Percentiles rank a stretch among this genome's conserved stretches.
Evolutionary conservation across 1,140 invertebrate species (phyloP).

Genomic region (Vanessa atalanta): DNA sequence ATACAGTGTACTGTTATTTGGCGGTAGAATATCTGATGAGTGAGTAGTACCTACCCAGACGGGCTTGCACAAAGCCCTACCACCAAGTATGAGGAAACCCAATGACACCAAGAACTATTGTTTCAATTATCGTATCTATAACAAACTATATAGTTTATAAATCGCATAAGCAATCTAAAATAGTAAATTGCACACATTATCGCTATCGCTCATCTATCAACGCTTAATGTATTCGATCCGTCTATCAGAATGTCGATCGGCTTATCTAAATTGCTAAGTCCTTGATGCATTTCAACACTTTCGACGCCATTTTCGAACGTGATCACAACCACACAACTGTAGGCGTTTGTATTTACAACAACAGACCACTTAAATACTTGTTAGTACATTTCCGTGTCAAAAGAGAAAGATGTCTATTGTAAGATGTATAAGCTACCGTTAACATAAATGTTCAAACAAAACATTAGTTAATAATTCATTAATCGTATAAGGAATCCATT

Average conservation of each 20-base stretch:
- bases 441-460: not conserved
- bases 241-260: constrained; percentile 53
- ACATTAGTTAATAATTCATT: constrained; percentile 19
- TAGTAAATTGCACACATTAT: constrained; percentile 43
- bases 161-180: constrained; percentile 26
- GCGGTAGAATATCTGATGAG: no score
- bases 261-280: constrained; percentile 60
- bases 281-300: constrained; percentile 56
- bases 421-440: not conserved
- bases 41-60: no score
- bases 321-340: constrained; percentile 30
- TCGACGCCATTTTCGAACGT: constrained; percentile 39
- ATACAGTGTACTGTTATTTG: no score
- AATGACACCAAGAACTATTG: no score
- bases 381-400: constrained; percentile 1
- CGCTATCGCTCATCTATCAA: constrained; percentile 46
- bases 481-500: not conserved
- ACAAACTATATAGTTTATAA: constrained; percentile 22
- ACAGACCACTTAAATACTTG: constrained; percentile 4
- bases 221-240: constrained; percentile 51
- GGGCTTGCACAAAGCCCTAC: no score
- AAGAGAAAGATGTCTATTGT: not conserved
- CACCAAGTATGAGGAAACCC: no score
- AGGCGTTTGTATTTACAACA: constrained; percentile 23
- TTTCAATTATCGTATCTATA: not conserved